phyloP scores from a whole-genome alignment of 2,113 vertebrate species.

The Corvus moneduloides region DNA sequence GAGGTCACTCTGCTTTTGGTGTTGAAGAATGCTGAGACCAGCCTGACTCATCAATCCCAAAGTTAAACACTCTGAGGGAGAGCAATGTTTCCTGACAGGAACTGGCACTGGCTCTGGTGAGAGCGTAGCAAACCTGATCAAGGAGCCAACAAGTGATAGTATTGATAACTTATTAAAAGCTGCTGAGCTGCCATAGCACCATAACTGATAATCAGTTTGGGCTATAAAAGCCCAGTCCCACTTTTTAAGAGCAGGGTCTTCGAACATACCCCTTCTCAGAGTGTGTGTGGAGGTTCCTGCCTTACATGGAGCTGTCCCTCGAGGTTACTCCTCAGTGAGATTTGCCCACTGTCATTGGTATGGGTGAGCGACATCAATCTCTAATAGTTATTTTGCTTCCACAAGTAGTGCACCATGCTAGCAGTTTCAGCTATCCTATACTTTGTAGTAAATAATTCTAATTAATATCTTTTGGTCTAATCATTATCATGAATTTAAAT shows the following conservation, averaged over 20 bases:
- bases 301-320: background rate
- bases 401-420: background rate
- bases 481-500: background rate
- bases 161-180: background rate
- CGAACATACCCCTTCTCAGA: background rate
- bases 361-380: fast-evolving
- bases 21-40: background rate
- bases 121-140: background rate
- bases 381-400: background rate
- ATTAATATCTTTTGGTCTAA: background rate
- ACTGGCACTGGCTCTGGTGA: background rate
- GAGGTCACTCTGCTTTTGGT: background rate
- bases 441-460: background rate
- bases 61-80: background rate
- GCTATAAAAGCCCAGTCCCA: background rate
- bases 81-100: background rate
- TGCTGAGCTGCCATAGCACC: background rate
- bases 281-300: background rate
- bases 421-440: background rate
- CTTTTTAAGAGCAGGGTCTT: background rate
- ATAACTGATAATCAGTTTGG: background rate
- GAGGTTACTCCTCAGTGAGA: background rate
- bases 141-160: background rate
- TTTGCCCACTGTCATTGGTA: background rate
- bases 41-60: background rate